A percentile compares a stretch with the other conserved stretches of the same genome.
Evolutionary conservation across 2,888 invertebrate genomes (phyloP).

Genomic region (Euphydryas editha): DNA sequence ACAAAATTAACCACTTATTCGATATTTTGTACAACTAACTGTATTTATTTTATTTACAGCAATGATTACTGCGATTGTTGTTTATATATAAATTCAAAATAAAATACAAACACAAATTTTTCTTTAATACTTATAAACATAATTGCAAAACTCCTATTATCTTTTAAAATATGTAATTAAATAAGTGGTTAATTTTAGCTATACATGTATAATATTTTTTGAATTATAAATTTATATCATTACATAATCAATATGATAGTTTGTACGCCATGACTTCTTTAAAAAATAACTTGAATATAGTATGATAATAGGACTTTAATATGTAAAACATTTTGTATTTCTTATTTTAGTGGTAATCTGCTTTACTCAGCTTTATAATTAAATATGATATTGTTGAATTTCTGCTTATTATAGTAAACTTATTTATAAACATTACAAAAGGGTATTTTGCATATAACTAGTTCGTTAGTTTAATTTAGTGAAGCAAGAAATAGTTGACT

Average conservation of each 20-base stretch:
- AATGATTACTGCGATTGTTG: neutral
- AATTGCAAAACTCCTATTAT: neutral
- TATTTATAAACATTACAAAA: neutral
- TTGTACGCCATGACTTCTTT: slow-evolving; percentile 22
- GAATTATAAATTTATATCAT: slow-evolving; percentile 10
- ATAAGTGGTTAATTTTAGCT: neutral
- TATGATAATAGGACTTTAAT: neutral
- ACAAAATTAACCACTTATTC: neutral
- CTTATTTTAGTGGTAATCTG: neutral
- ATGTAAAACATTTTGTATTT: slow-evolving; percentile 13
- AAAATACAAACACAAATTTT: neutral
- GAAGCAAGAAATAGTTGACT: neutral
- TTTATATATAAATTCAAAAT: neutral
- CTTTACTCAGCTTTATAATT: neutral
- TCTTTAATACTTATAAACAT: neutral
- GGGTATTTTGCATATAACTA: neutral
- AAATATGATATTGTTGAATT: neutral
- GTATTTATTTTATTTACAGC: neutral
- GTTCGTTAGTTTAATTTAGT: neutral
- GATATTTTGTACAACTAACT: neutral
- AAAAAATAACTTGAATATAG: slow-evolving; percentile 20
- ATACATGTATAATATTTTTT: neutral
- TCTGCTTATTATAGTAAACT: neutral
- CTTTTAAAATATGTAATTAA: neutral
- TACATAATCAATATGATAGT: slow-evolving; percentile 11